These are phyloP conservation scores for Oophaga sylvatica DNA, from an alignment of 2,797 vertebrate genomes.

Conservation along the genomic window DNA sequence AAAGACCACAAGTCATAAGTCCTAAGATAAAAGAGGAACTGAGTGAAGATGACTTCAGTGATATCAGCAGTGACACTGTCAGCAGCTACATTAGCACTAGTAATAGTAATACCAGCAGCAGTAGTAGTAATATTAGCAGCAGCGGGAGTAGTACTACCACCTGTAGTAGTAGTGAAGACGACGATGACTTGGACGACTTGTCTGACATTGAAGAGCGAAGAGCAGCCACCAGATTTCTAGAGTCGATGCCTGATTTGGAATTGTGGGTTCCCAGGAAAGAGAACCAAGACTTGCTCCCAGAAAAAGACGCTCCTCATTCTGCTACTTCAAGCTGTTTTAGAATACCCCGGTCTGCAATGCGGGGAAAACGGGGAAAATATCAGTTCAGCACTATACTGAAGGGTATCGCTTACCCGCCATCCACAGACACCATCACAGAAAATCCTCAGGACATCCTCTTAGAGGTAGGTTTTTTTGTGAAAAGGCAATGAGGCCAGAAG, in stretches of 20 bases:
- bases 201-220: constrained; percentile 56
- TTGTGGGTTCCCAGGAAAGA: constrained; percentile 78
- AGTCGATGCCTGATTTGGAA: constrained; percentile 71
- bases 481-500: not conserved
- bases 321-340: not conserved
- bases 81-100: not conserved
- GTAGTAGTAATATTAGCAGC: not conserved
- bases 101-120: not conserved
- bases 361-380: accelerated
- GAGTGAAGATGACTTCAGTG: not conserved
- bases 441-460: not conserved
- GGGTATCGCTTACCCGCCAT: not conserved
- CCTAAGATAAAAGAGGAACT: constrained; percentile 1
- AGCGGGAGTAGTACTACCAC: not conserved
- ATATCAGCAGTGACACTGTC: not conserved
- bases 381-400: constrained; percentile 47
- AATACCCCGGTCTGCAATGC: accelerated
- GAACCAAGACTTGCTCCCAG: accelerated
- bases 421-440: accelerated
- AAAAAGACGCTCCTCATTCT: accelerated
- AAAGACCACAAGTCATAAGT: not conserved
- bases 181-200: not conserved
- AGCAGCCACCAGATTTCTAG: not conserved
- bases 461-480: constrained; percentile 62
- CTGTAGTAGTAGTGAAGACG: constrained; percentile 52